A percentile compares a stretch with the other conserved stretches of the same genome.
phyloP scores from a whole-genome alignment of 2,888 invertebrate species.

The Parthenolecanium corni region DNA sequence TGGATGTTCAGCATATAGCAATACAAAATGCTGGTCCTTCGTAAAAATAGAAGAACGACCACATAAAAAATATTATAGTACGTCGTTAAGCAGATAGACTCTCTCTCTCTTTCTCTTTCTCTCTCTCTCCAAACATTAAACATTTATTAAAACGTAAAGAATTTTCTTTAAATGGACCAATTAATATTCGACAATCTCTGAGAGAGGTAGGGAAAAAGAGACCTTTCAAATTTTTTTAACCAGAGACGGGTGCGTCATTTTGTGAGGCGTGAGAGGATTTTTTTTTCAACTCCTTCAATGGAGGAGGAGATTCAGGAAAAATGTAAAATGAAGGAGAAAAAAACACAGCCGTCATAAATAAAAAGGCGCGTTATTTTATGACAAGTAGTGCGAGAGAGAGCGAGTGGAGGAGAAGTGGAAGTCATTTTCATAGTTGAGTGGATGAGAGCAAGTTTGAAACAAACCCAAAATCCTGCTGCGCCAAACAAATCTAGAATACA shows the following conservation, averaged over 20 bases:
- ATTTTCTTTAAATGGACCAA: conserved; percentile 22
- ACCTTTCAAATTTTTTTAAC: neutral
- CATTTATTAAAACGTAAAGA: conserved; percentile 23
- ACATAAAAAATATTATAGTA: conserved; percentile 18
- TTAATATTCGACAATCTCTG: conserved; percentile 12
- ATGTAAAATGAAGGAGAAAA: neutral
- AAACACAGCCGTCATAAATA: conserved; percentile 20
- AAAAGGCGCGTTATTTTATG: conserved; percentile 23
- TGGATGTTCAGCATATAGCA: neutral
- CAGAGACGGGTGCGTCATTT: no score
- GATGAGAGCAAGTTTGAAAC: conserved; percentile 18
- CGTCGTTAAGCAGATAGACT: conserved; percentile 24
- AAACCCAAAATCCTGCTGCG: conserved; percentile 25
- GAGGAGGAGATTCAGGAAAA: no score
- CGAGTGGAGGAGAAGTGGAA: neutral
- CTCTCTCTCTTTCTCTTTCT: neutral
- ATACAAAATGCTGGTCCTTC: neutral
- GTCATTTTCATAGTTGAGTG: conserved; percentile 8
- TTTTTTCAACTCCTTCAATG: no score
- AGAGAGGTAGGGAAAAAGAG: neutral
- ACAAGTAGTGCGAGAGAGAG: neutral
- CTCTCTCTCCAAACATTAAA: conserved; percentile 8
- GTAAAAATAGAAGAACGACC: conserved; percentile 7
- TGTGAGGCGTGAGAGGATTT: no score
- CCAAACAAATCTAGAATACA: conserved; percentile 17